Percentiles rank a stretch among this genome's conserved stretches.
These are phyloP conservation scores for Gonatopus flavifemur DNA, from an alignment of 1,140 invertebrate genomes.

Conservation along the genomic window DNA sequence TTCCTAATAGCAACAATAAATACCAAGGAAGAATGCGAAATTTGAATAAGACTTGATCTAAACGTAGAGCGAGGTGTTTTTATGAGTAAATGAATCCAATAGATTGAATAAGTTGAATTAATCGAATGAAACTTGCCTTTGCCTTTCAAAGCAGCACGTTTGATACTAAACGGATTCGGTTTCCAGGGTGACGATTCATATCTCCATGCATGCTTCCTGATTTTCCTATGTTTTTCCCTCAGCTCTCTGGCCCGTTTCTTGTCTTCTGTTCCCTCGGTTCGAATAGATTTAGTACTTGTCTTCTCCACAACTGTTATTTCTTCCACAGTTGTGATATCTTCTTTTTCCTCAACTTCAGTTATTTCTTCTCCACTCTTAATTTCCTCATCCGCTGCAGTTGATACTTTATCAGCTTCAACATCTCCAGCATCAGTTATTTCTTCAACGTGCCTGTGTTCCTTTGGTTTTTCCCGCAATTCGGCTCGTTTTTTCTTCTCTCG, in stretches of 20 bases:
- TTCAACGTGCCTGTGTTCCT: not conserved
- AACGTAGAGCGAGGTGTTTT: too few relatives aligned
- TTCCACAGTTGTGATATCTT: not conserved
- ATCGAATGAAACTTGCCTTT: slow-evolving; percentile 19
- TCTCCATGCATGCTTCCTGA: slow-evolving; percentile 29
- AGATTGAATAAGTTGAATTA: too few relatives aligned
- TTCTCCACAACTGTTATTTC: too few relatives aligned
- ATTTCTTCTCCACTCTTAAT: not conserved
- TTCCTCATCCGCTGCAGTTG: not conserved
- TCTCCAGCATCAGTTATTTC: not conserved
- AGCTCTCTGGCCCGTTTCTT: not conserved
- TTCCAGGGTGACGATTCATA: slow-evolving; percentile 18
- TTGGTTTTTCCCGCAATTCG: not conserved
- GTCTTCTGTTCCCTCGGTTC: not conserved
- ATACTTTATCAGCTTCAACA: too few relatives aligned
- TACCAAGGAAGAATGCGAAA: too few relatives aligned
- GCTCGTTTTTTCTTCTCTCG: slow-evolving; percentile 8
- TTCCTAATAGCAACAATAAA: too few relatives aligned
- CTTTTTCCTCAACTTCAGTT: not conserved
- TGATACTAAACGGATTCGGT: slow-evolving; percentile 5
- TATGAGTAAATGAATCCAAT: too few relatives aligned
- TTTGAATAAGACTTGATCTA: too few relatives aligned
- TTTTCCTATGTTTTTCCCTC: slow-evolving; percentile 8
- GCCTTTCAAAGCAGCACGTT: slow-evolving; percentile 12
- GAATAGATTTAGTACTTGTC: too few relatives aligned